phyloP scores from a whole-genome alignment of 2,888 invertebrate species.

The Phytoseiulus persimilis region DNA sequence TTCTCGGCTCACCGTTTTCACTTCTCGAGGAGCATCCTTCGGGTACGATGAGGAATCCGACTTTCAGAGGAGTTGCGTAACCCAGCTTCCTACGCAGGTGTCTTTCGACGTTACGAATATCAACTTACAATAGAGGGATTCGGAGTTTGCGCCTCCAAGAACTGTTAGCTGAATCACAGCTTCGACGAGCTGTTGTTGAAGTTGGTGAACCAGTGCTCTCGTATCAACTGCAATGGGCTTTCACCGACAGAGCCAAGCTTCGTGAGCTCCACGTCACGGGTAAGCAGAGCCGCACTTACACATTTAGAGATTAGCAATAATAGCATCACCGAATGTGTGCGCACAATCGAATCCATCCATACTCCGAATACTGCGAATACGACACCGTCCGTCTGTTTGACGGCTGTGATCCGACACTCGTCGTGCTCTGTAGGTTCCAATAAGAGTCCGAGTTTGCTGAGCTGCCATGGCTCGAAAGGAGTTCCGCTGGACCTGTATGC shows the following conservation, averaged over 20 bases:
- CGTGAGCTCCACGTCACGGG: constrained; percentile 66
- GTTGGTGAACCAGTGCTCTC: constrained; percentile 66
- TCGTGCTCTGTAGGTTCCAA: too few relatives aligned
- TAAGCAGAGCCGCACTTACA: background rate
- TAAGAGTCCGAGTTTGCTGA: too few relatives aligned
- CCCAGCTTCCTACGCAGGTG: too few relatives aligned
- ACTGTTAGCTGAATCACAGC: constrained; percentile 44
- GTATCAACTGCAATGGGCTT: constrained; percentile 66
- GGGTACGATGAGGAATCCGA: too few relatives aligned
- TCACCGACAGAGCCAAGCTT: constrained; percentile 62
- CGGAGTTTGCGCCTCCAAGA: constrained; percentile 46
- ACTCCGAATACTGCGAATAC: too few relatives aligned
- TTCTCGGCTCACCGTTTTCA: too few relatives aligned
- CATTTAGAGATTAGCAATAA: background rate
- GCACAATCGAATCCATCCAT: background rate
- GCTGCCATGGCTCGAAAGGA: too few relatives aligned
- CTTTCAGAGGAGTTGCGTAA: too few relatives aligned
- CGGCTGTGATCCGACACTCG: too few relatives aligned
- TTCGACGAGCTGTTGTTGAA: constrained; percentile 54
- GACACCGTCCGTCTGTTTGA: too few relatives aligned
- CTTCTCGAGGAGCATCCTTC: too few relatives aligned
- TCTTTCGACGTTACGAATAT: constrained; percentile 44
- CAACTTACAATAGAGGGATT: constrained; percentile 44
- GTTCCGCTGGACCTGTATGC: too few relatives aligned
- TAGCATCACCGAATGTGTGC: background rate